phyloP scores from a whole-genome alignment of 2,113 vertebrate genomes.

The Anas platyrhynchos region DNA sequence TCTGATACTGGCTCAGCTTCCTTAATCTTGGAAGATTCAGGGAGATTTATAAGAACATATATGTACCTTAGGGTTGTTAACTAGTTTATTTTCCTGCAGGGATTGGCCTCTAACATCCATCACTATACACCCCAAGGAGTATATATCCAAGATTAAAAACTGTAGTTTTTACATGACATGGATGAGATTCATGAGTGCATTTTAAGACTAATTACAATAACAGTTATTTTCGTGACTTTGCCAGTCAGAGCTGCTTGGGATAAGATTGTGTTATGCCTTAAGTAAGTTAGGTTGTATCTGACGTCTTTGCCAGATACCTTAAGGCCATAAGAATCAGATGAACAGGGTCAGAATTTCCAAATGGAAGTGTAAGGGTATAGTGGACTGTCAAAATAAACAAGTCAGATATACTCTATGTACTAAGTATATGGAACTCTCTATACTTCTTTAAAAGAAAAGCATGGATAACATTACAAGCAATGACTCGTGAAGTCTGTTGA shows the following conservation, averaged over 20 bases:
- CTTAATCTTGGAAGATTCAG: neutral
- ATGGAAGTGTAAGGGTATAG: neutral
- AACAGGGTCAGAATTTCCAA: neutral
- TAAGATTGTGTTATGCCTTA: neutral
- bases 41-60: neutral
- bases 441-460: neutral
- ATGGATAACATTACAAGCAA: neutral
- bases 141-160: neutral
- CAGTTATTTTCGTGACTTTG: neutral
- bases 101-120: neutral
- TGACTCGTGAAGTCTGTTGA: slow-evolving; percentile 3
- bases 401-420: neutral
- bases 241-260: neutral
- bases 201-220: neutral
- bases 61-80: neutral
- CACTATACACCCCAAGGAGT: neutral
- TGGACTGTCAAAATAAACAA: neutral
- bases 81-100: neutral
- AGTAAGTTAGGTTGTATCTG: neutral
- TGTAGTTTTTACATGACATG: neutral
- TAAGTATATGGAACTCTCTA: neutral
- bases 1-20: neutral
- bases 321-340: neutral
- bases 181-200: neutral
- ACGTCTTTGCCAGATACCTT: neutral